Evolutionary conservation across 2,113 vertebrate species (phyloP).

Genomic region (Pedetes capensis): DNA sequence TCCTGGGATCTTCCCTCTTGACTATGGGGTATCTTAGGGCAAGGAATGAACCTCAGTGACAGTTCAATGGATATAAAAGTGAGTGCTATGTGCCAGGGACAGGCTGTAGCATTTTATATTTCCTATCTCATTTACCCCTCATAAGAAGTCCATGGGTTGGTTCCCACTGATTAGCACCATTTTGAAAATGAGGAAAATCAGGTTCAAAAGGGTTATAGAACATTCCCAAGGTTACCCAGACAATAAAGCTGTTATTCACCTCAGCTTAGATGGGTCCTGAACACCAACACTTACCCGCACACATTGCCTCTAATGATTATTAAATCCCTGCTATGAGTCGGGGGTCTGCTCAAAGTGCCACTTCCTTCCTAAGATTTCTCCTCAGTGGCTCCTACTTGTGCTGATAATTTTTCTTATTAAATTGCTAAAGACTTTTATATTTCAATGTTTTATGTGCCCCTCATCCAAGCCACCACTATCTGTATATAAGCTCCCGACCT

Average conservation of each 20-base stretch:
- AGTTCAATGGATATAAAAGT: neutral
- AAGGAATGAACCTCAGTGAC: neutral
- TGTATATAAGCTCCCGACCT: neutral
- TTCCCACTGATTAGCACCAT: neutral
- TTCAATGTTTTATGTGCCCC: neutral
- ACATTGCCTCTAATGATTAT: neutral
- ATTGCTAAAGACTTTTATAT: neutral
- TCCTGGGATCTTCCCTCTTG: neutral
- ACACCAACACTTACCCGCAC: neutral
- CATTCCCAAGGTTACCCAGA: neutral
- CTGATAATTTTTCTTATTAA: neutral
- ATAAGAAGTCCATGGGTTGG: neutral
- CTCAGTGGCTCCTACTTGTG: neutral
- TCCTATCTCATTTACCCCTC: neutral
- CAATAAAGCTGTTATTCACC: neutral
- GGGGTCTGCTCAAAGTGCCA: neutral
- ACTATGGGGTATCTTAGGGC: neutral
- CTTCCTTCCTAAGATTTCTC: neutral
- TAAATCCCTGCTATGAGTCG: neutral
- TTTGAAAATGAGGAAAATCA: neutral
- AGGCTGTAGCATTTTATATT: neutral
- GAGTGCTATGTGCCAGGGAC: neutral
- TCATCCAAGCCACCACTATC: neutral
- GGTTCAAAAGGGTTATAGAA: neutral
- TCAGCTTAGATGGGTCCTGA: neutral